These are phyloP conservation scores for Phragmatobia fuliginosa DNA, from an alignment of 2,888 invertebrate genomes.

Conservation along the genomic window DNA sequence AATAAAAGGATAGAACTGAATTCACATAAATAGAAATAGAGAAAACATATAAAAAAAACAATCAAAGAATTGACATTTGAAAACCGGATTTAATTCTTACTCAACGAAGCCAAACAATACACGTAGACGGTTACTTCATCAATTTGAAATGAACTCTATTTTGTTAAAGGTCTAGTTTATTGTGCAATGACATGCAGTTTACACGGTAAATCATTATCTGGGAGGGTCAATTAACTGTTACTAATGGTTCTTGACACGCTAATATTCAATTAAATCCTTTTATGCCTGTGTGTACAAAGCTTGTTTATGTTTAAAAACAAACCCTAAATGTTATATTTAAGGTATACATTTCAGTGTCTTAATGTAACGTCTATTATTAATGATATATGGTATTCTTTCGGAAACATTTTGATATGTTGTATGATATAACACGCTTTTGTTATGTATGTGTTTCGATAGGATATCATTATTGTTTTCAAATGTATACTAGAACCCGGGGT, in stretches of 20 bases:
- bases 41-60: slow-evolving; percentile 18
- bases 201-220: slow-evolving; percentile 52
- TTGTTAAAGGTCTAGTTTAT: not conserved
- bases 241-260: slow-evolving; percentile 67
- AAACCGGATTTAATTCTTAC: slow-evolving; percentile 28
- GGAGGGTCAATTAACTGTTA: slow-evolving; percentile 52
- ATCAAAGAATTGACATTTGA: slow-evolving; percentile 35
- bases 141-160: slow-evolving; percentile 25
- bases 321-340: slow-evolving; percentile 33
- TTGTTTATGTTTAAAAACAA: slow-evolving; percentile 30
- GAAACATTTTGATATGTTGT: slow-evolving; percentile 33
- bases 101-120: slow-evolving; percentile 20
- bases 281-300: slow-evolving; percentile 29
- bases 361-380: slow-evolving; percentile 41
- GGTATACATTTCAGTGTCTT: slow-evolving; percentile 32
- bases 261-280: slow-evolving; percentile 66
- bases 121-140: slow-evolving; percentile 6
- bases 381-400: slow-evolving; percentile 50
- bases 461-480: not conserved
- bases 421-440: not conserved
- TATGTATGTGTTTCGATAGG: not conserved
- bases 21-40: not conserved
- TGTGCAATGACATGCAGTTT: slow-evolving; percentile 25
- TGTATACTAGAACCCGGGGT: not conserved
- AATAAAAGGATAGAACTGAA: not conserved